Evolutionary conservation across 2,888 invertebrate genomes (phyloP), one percentile per base, ranked within the genome.

Genomic region (Clistopyga incitator): DNA sequence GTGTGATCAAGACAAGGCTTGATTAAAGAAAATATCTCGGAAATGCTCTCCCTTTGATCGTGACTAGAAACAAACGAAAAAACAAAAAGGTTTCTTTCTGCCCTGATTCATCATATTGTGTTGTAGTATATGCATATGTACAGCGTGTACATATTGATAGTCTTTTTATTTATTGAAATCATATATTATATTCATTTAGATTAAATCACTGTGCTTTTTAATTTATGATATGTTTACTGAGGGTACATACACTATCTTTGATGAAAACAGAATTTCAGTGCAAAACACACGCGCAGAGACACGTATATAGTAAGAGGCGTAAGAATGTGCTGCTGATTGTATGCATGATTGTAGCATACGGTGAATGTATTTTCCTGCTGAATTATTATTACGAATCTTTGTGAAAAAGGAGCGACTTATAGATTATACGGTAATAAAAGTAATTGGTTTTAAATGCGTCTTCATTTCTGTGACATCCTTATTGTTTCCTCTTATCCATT

Each of bases 91-190:
- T 72, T 59, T 18, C 52, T 34, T 20, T 56, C 56, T n/a, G 56
- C 59, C 25, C 25, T 45, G 29, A 59, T 29, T 20, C 56, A 50
- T 61, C n/a, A 29, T 77, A n/a, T 59, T 56, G 20, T 50, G 59
- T 47, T 56, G n/a, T 61, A 61, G n/a, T n/a, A 59, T 34, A 54
- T 68, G 34, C 56, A 54, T n/a, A 72, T 52, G 61, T 59, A 77
- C 42, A 42, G 38, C 42, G 23, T 77, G 81, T 72, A 81, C 74
- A 75, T 61, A 78, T 52, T 34, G 23, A 61, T 76, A 81, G 11
- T 50, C 15, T 38, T 75, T 68, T 81, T 81, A 84, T 81, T 84
- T 84, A 84, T 84, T 84, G 67, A 72, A 59, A 81, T 78, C 74
- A 56, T 59, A 61, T 50, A 50, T 72, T 45, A 18, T 61, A 2